Evolutionary conservation across 2,888 invertebrate species (phyloP).

Genomic region (Mactromeris polynyma): DNA sequence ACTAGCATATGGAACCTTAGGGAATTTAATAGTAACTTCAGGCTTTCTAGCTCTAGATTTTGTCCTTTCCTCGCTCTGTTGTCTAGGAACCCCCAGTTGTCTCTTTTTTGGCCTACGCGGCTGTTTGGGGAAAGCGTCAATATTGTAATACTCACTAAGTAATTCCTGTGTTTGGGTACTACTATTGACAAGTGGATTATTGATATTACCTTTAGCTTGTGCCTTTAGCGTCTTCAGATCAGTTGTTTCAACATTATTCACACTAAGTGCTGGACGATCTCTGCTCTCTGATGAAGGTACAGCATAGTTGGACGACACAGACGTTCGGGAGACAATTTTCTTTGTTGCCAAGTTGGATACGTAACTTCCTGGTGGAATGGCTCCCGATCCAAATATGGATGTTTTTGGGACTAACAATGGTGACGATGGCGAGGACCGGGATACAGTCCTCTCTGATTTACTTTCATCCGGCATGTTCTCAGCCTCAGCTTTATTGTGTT

Average conservation of each 20-base stretch:
- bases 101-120: conserved; percentile 56
- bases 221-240: conserved; percentile 80
- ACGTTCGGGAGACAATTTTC: conserved; percentile 80
- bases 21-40: conserved; percentile 78
- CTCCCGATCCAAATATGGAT: conserved; percentile 67
- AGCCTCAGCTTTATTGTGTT: conserved; percentile 27
- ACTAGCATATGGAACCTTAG: conserved; percentile 79
- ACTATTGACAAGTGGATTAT: conserved; percentile 48
- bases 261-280: conserved; percentile 71
- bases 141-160: conserved; percentile 69
- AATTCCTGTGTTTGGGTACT: conserved; percentile 65
- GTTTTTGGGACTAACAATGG: conserved; percentile 69
- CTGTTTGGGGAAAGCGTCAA: conserved; percentile 69
- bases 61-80: conserved; percentile 37
- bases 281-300: conserved; percentile 71
- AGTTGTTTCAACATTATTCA: conserved; percentile 81
- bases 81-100: conserved; percentile 61
- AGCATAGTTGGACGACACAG: conserved; percentile 80
- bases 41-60: conserved; percentile 68
- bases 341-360: conserved; percentile 62
- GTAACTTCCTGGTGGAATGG: conserved; percentile 69
- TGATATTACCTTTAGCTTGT: conserved; percentile 80
- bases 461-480: conserved; percentile 32
- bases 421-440: conserved; percentile 46
- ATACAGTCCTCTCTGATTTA: conserved; percentile 34